Percentiles rank a stretch among this genome's conserved stretches.
Evolutionary conservation across 1,140 invertebrate species (phyloP).

Genomic region (Batillaria attramentaria): DNA sequence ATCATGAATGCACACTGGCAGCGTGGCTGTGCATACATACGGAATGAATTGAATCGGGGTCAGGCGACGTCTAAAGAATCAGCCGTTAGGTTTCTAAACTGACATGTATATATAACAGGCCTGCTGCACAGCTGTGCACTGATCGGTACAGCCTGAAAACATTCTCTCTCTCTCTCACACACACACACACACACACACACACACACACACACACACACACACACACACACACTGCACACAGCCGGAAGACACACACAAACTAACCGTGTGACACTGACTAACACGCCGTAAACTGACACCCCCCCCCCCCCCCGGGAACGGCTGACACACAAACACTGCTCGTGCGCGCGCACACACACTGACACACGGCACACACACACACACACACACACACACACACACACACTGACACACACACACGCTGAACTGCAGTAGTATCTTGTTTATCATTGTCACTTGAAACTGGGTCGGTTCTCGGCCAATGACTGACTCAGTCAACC

Average conservation of each 20-base stretch:
- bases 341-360: background rate
- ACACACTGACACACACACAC: conserved; percentile 8
- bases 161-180: background rate
- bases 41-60: too few species aligned
- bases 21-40: too few species aligned
- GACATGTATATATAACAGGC: too few species aligned
- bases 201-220: conserved; percentile 1
- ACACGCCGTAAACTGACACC: background rate
- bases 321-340: background rate
- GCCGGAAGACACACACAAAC: background rate
- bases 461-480: background rate
- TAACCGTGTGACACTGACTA: background rate
- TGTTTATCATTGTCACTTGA: background rate
- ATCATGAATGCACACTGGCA: too few species aligned
- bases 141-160: too few species aligned
- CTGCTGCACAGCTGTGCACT: too few species aligned
- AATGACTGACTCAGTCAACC: background rate
- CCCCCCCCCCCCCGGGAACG: background rate
- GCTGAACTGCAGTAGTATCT: too few species aligned
- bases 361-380: background rate
- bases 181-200: background rate
- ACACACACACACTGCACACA: background rate
- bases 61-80: too few species aligned
- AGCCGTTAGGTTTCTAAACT: too few species aligned
- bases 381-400: conserved; percentile 2